Evolutionary conservation across 2,888 invertebrate species (phyloP).

Genomic region (Pheosia tremula): DNA sequence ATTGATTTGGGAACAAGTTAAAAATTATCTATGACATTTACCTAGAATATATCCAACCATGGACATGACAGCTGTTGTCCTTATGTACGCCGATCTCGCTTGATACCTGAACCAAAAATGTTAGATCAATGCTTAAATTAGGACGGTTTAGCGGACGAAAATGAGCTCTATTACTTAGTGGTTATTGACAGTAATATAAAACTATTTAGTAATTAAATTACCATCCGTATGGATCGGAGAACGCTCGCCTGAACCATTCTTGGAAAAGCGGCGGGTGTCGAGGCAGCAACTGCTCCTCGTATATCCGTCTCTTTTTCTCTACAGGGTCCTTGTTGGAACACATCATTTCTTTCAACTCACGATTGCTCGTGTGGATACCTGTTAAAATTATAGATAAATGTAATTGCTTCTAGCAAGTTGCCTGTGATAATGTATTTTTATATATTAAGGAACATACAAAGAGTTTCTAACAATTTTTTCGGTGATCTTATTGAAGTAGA

Average conservation of each 20-base stretch:
- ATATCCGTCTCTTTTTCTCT: constrained; percentile 87
- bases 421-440: too few relatives aligned
- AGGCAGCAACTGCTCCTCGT: constrained; percentile 86
- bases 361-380: constrained; percentile 83
- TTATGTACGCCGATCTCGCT: constrained; percentile 94
- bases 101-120: constrained; percentile 87
- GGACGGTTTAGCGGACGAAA: too few relatives aligned
- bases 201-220: constrained; percentile 51
- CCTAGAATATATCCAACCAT: constrained; percentile 96
- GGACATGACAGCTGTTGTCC: constrained; percentile 98
- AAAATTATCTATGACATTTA: constrained; percentile 30
- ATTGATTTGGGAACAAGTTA: too few relatives aligned
- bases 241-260: constrained; percentile 96
- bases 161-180: too few relatives aligned
- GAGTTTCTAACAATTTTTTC: too few relatives aligned
- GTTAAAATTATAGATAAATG: not conserved
- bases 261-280: constrained; percentile 93
- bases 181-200: too few relatives aligned
- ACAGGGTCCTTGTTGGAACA: constrained; percentile 85
- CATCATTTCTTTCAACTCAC: constrained; percentile 86
- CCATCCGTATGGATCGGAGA: constrained; percentile 96
- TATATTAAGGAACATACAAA: too few relatives aligned
- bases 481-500: too few relatives aligned
- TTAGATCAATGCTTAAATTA: too few relatives aligned
- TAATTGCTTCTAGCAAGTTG: too few relatives aligned